Conservation (phyloP, 2,888 invertebrate species). For the Philereme transversata region DNA sequence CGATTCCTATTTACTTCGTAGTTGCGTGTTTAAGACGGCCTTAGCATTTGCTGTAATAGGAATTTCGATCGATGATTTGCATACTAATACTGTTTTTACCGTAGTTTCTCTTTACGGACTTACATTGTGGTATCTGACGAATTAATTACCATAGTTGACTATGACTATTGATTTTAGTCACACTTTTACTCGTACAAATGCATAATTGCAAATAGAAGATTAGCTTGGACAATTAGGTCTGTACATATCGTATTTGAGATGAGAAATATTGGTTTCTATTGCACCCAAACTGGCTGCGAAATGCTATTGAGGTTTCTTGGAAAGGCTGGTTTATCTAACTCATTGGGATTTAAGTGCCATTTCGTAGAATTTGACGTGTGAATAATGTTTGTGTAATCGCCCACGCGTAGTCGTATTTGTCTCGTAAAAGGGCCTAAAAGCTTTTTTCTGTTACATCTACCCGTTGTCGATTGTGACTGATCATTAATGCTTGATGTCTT, state of each 20-base stretch:
- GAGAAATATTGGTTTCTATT: slow-evolving; percentile 44
- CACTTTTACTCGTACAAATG: slow-evolving; percentile 33
- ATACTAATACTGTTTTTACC: slow-evolving; percentile 32
- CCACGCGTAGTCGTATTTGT: slow-evolving; percentile 16
- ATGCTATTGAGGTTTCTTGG: slow-evolving; percentile 45
- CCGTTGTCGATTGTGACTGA: slow-evolving; percentile 25
- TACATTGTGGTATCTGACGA: slow-evolving; percentile 31
- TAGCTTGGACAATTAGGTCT: slow-evolving; percentile 44
- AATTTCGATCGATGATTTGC: slow-evolving; percentile 41
- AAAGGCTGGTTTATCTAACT: slow-evolving; percentile 36
- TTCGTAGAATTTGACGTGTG: slow-evolving; percentile 48
- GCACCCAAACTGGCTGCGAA: slow-evolving; percentile 42
- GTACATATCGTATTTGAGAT: slow-evolving; percentile 56
- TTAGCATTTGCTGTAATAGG: slow-evolving; percentile 17
- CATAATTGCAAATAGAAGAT: slow-evolving; percentile 31
- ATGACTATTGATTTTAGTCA: slow-evolving; percentile 14
- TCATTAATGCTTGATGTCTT: slow-evolving; percentile 33
- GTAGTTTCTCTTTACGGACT: slow-evolving; percentile 37
- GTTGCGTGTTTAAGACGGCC: slow-evolving; percentile 34
- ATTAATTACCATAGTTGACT: slow-evolving; percentile 16
- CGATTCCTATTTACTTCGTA: slow-evolving; percentile 40
- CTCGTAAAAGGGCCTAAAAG: slow-evolving; percentile 5
- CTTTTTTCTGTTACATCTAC: slow-evolving; percentile 5
- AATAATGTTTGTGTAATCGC: slow-evolving; percentile 24
- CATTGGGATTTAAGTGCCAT: slow-evolving; percentile 68